Conservation (phyloP, 1,140 invertebrate species). For the Bombus cullumanus region DNA sequence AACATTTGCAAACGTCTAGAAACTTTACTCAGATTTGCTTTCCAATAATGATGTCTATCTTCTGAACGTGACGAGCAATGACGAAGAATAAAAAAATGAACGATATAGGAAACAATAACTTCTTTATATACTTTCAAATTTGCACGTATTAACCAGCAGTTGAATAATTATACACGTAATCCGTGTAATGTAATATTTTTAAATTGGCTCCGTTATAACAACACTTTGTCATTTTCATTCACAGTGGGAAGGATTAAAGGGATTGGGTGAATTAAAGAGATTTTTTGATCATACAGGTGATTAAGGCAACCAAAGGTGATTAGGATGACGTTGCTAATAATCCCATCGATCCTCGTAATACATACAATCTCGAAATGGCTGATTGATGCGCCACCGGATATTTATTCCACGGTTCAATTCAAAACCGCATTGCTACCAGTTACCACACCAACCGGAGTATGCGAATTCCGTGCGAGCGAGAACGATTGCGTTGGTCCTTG, state of each 20-base stretch:
- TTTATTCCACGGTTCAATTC: conserved; percentile 27
- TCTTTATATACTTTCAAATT: no score
- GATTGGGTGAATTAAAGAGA: background rate
- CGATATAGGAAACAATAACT: no score
- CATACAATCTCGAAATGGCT: conserved; percentile 3
- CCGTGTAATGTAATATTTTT: no score
- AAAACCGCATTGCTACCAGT: background rate
- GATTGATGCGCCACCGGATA: conserved; percentile 28
- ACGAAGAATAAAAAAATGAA: no score
- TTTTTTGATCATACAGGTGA: background rate
- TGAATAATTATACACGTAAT: no score
- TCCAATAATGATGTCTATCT: no score
- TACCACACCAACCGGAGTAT: background rate
- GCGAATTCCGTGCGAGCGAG: background rate
- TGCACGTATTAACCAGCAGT: no score
- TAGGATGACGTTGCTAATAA: background rate
- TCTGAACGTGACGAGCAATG: no score
- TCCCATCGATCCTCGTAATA: background rate
- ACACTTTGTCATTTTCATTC: background rate
- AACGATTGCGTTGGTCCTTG: no score
- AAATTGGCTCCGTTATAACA: no score
- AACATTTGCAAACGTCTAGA: no score
- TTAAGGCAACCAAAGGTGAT: background rate
- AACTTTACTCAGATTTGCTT: no score
- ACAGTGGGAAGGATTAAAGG: background rate